Evolutionary conservation across 1,140 invertebrate genomes (phyloP).

Genomic region (Batillaria attramentaria): DNA sequence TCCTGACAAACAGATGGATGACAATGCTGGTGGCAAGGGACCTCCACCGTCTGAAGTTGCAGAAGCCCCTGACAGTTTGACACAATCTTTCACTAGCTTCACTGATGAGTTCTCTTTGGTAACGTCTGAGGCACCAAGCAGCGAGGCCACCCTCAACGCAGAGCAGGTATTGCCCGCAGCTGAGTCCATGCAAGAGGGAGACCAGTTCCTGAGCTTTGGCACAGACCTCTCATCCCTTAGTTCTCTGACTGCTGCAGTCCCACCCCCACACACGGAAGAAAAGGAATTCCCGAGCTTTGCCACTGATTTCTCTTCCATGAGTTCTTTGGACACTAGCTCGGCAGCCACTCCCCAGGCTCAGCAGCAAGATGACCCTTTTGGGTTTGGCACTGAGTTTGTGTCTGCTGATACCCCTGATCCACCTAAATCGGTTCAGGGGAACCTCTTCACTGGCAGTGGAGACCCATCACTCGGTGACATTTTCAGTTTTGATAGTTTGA

Average conservation of each 20-base stretch:
- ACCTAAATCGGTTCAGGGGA: background rate
- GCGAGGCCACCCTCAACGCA: background rate
- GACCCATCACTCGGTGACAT: background rate
- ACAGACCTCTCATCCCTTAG: constrained; percentile 11
- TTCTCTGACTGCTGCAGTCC: background rate
- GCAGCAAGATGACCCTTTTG: background rate
- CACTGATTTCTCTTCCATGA: background rate
- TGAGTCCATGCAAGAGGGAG: background rate
- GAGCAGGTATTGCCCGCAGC: no score
- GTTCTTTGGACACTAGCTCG: background rate
- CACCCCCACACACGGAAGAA: background rate
- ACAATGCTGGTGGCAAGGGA: no score
- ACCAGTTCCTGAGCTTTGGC: background rate
- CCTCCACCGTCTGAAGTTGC: no score
- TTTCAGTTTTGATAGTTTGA: constrained; percentile 3
- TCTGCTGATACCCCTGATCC: no score
- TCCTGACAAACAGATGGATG: no score
- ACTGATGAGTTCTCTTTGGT: background rate
- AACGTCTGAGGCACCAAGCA: background rate
- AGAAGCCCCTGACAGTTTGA: no score
- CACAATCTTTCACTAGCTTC: no score
- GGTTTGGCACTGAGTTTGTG: no score
- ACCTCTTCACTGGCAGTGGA: background rate
- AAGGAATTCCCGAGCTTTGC: constrained; percentile 4
- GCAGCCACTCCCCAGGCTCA: background rate